Evolutionary conservation across 2,113 vertebrate species (phyloP), one percentile per base, ranked within the genome.

Genomic region (Pseudorasbora parva): DNA sequence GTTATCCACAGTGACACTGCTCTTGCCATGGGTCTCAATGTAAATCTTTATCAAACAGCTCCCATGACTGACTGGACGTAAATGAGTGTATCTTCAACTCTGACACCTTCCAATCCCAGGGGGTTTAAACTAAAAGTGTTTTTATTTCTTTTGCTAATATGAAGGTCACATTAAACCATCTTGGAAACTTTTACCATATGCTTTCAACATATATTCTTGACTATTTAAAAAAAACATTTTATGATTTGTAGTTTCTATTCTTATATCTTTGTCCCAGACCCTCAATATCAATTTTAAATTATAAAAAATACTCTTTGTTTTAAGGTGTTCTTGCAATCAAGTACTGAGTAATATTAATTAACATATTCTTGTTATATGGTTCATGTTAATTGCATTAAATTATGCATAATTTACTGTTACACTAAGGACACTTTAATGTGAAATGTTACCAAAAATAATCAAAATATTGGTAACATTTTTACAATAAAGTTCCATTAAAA

Each of bases 41-140:
- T 33, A 75, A 59, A 47, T 83, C 45, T 83, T 80, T 17, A 62
- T 47, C 69, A 74, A 73, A 33, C 19, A 59, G 45, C 21, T 60
- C 33, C 21, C 51, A 15, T 41, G 27, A 54, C 21, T 72, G 41
- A 47, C n/a, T 12, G 21, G 68, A 23, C 1, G 2, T 43, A 71
- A 69, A 45, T 47, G 1, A 43, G 41, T 45, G 11, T 23, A 47
- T 8, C 68, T 14, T 68, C 19, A 68, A 68, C 64, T n/a, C 21
- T 68, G 62, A 66, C 62, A 66, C 27, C 19, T 37, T 9, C 33
- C 33, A 10, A 17, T 66, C 30, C 30, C 64, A 37, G 8, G 17
- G 64, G 64, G 9, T 41, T 68, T 41, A n/a, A 68, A 41, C 19
- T 21, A 68, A 68, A 30, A 66, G 6, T 17, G 8, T 37, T 68